Base-by-base conservation (phyloP, 2,113 vertebrate species). In the Indicator indicator region DNA sequence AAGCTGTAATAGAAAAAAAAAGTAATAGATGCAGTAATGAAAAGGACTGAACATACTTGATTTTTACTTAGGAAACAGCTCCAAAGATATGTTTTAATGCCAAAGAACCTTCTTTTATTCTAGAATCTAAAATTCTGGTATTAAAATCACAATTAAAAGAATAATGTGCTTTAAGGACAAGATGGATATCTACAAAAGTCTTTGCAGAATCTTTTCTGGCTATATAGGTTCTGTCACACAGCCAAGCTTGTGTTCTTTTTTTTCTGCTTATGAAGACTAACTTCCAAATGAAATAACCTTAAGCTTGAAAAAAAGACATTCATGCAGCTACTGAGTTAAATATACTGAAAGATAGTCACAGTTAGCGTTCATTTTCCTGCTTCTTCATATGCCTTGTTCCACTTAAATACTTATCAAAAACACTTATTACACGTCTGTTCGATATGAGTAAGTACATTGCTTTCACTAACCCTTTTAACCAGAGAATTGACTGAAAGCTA, bases 381-480 rank as follows among this genome's bases (percentile, higher is more conserved):
- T 89, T 89, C 60, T 90, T 93, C 24, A 3, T 69, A 50, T 42
- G 44, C 58, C 36, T 85, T 23, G 3, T 90, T 90, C 74, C 65
- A 94, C 62, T 24, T 86, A 50, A 86, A 88, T 55, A 58, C 85
- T 95, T 90, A 83, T 36, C 75, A 83, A 76, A 77, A 91, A 81
- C 91, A 83, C 80, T 90, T 77, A 91, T 11, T 88, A 76, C 67
- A 86, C 62, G 3, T 86, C 82, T 95, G 46, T 67, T 81, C 88
- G 76, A 96, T 75, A 46, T 72, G 86, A 94, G 9, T 60, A 88
- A 91, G 36, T 33, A 50, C 55, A 48, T 88, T 83, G 58, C 62
- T 78, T 90, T 94, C 90, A 91, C 83, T 67, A 78, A 44, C 48
- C 76, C 80, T 95, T 95, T 94, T 73, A 88, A 69, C 69, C 48